Base-by-base conservation (phyloP, 2,888 invertebrate genomes). In the Scrobipalpa costella region DNA sequence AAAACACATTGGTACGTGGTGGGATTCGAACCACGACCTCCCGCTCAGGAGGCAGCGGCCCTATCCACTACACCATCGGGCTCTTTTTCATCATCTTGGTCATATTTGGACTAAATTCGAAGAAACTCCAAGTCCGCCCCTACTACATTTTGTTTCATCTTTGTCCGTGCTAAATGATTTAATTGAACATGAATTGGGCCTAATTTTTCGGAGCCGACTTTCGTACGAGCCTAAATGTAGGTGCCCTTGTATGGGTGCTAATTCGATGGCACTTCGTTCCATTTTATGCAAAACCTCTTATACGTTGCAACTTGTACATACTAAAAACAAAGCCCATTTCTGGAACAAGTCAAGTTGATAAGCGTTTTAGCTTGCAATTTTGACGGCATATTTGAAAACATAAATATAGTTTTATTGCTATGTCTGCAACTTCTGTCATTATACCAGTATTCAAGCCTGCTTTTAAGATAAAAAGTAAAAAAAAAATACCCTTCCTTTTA, bases 131-230 rank as follows among this genome's bases (percentile, higher is more conserved):
- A 38, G 38, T 38, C 44, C 6, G n/a, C 7, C 44, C n/a, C n/a
- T 15, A 5, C n/a, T 44, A 44, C 44, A 15, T 44, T 27, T 44
- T 15, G 44, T 44, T 44, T 44, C 5, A 15, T 44, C 44, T 44
- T 44, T 44, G 44, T 44, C 15, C 44, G 44, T 44, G 44, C 44
- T 44, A 44, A 44, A 44, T 44, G 44, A 9, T 44, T 15, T 44
- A 44, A 44, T 44, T 44, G 44, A 5, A 44, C 44, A 44, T 44
- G 44, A 44, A 44, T 44, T 44, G 44, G 44, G 6, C 44, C 44
- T 44, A 44, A 44, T 44, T 44, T 27, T 44, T 44, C 44, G 44
- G 44, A 44, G n/a, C 15, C 7, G n/a, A 15, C 44, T 44, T 44
- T 44, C 44, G 9, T 44, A 44, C 44, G 15, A 44, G 3, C 44